Base-by-base conservation (phyloP, 1,140 invertebrate species). In the Megathymus violae region DNA sequence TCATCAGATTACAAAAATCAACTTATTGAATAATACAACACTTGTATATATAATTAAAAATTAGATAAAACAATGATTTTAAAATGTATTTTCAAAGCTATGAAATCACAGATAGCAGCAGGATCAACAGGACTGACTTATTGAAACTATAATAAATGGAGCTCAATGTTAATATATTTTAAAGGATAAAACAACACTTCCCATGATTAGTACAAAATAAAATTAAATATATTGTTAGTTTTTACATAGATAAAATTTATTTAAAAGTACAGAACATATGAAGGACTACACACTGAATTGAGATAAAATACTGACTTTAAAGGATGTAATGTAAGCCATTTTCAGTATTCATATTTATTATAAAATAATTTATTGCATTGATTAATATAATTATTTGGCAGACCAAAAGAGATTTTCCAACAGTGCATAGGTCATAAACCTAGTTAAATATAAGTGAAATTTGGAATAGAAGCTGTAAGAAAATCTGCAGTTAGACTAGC, bases 81-180 rank as follows among this genome's bases (percentile, higher is more conserved):
- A 46, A 59, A 59, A 46, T 47, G 56, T 59, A 51, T 64, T 61
- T 69, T 50, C 19, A 52, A 58, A 62, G 64, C 59, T 65, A 41
- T 44, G 48, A 56, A 62, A 62, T 44, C 43, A 61, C 58, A 48
- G 56, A 52, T 61, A 47, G 22, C 47, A 69, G 62, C 54, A 47
- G 46, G 61, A 66, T 40, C 34, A 50, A 43, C 59, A 74, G 67
- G 64, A 69, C 40, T 59, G 69, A 70, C 67, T 75, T 75, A 89
- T 85, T 90, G 77, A 92, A 92, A 92, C 89, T 80, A 92, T 83
- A 91, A 86, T 90, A 78, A 80, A 76, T 86, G 85, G 90, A 91
- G 89, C 86, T 91, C 83, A 91, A 91, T 92, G 87, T 91, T 90
- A 92, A 91, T 92, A 91, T 91, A 90, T 91, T 91, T 91, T 92